Base-by-base conservation (phyloP, 2,888 invertebrate genomes). In the Mimachlamys varia region DNA sequence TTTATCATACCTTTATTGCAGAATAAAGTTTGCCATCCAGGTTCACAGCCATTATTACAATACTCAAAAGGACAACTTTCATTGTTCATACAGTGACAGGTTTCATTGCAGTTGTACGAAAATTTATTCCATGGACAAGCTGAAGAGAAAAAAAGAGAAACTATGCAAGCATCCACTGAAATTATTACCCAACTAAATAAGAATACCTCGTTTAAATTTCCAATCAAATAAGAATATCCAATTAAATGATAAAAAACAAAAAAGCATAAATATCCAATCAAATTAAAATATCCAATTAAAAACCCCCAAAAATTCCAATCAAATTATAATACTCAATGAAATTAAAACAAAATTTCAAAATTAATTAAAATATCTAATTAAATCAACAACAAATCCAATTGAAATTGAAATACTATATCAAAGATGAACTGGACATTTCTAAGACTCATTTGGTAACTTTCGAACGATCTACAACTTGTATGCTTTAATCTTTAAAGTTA, bases 91-190 rank as follows among this genome's bases (percentile, higher is more conserved):
- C 76, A 76, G 76, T 76, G 76, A 17, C 76, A 76, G 15, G 76
- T 76, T 76, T 76, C 76, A 76, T 76, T 76, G 76, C 76, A 76
- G 33, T 76, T 76, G 33, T 76, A 76, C 22, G 33, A 27, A 76
- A 76, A 76, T 12, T 27, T 27, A 76, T 76, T 76, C 76, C 76
- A 27, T 27, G 76, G 10, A 76, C 76, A 76, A 0, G 7, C 76
- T 76, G 22, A 76, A 76, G 27, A 10, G 15, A 22, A 7, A 22
- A 1, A 58, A 58, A 0, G 19, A 19, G 1, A 58, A 22, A 58
- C 22, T 4, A 58, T 19, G n/a, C 19, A 2, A 58, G 19, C n/a
- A 58, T 22, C 0, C 13, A 58, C 4, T 58, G 5, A 53, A 53
- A 58, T 58, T 58, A 22, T 4, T 58, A n/a, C 4, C 2, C 53